phyloP scores from a whole-genome alignment of 2,888 invertebrate species.

The Pinctada fucata region DNA sequence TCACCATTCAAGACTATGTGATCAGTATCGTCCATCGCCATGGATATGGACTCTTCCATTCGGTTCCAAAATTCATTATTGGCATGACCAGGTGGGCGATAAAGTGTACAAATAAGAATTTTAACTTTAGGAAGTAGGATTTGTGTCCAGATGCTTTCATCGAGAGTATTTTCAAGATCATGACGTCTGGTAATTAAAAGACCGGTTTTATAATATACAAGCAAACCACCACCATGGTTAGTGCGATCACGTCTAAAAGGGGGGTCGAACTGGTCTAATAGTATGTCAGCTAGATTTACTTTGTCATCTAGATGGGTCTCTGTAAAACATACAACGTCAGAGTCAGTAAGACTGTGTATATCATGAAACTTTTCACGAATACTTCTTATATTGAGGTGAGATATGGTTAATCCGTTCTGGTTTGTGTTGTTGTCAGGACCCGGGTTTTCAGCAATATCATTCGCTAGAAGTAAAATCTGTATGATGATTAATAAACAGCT shows the following conservation, averaged over 20 bases:
- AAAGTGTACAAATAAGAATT: not conserved
- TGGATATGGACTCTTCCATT: not conserved
- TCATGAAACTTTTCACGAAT: conserved; percentile 1
- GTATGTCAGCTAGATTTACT: not conserved
- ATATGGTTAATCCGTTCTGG: not conserved
- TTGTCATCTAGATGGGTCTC: conserved; percentile 4
- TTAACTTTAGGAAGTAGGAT: not conserved
- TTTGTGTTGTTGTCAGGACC: no score
- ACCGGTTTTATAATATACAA: not conserved
- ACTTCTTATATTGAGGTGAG: not conserved
- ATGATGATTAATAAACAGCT: conserved; percentile 1
- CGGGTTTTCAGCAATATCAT: conserved; percentile 8
- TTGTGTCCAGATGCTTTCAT: not conserved
- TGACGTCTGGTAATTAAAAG: not conserved
- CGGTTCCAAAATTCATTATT: not conserved
- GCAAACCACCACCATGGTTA: not conserved
- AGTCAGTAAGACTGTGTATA: not conserved
- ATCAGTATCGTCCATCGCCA: not conserved
- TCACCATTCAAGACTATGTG: conserved; percentile 1
- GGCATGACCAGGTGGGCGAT: not conserved
- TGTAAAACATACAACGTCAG: conserved; percentile 2
- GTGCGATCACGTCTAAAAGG: not conserved
- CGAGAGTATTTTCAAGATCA: not conserved
- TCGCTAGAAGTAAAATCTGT: not conserved
- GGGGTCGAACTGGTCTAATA: not conserved